Evolutionary conservation across 2,888 invertebrate species (phyloP).

Genomic region (Ochlodes sylvanus): DNA sequence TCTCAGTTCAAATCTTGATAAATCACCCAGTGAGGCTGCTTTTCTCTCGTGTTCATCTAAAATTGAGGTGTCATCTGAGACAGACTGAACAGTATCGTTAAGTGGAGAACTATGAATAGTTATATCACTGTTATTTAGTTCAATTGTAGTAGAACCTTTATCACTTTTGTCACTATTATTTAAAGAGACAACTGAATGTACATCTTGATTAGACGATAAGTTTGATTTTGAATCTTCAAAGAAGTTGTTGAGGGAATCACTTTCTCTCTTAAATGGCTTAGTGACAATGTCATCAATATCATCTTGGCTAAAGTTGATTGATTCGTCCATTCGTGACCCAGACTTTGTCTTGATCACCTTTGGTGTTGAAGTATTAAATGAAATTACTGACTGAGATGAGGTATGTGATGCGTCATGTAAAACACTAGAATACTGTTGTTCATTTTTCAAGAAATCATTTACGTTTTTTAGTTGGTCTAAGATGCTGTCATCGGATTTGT

Average conservation of each 20-base stretch:
- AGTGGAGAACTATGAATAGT: constrained; percentile 89
- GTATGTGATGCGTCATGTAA: constrained; percentile 59
- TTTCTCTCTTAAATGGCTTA: constrained; percentile 79
- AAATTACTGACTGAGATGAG: constrained; percentile 51
- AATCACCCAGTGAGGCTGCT: constrained; percentile 92
- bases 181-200: constrained; percentile 73
- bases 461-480: constrained; percentile 73
- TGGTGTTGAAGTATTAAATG: constrained; percentile 80
- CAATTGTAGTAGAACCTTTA: constrained; percentile 87
- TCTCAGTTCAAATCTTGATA: constrained; percentile 87
- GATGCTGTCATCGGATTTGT: constrained; percentile 79
- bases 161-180: constrained; percentile 81
- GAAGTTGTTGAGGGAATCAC: constrained; percentile 77
- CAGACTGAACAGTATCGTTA: constrained; percentile 76
- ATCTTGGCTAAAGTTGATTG: constrained; percentile 77
- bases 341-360: constrained; percentile 69
- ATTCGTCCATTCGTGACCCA: constrained; percentile 66
- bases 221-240: constrained; percentile 79
- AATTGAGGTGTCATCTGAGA: constrained; percentile 75
- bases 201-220: constrained; percentile 76
- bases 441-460: constrained; percentile 72
- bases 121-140: constrained; percentile 90
- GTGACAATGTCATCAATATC: constrained; percentile 83
- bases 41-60: constrained; percentile 87
- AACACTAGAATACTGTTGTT: constrained; percentile 74